A percentile compares a stretch with the other conserved stretches of the same genome.
Evolutionary conservation across 2,888 invertebrate species (phyloP).

Genomic region (Sinotaia quadrata): DNA sequence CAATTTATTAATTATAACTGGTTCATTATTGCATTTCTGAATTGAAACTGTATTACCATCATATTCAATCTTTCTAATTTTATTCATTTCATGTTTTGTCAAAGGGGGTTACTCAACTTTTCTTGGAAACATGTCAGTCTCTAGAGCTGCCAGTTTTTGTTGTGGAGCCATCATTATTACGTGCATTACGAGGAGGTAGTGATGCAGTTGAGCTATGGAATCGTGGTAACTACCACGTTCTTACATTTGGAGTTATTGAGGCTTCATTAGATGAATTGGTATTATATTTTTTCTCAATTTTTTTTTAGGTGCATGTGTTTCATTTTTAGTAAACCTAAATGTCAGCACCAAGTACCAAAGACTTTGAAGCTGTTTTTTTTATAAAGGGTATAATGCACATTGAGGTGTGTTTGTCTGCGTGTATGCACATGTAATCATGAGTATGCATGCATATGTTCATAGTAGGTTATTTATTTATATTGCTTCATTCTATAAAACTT

Average conservation of each 20-base stretch:
- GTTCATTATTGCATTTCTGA: no score
- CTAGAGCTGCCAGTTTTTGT: constrained; percentile 49
- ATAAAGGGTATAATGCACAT: no score
- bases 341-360: neutral
- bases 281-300: neutral
- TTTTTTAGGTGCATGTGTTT: constrained; percentile 1
- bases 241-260: constrained; percentile 48
- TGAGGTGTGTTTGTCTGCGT: no score
- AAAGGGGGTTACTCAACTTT: constrained; percentile 40
- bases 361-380: no score
- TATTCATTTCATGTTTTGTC: constrained; percentile 3
- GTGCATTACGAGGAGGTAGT: constrained; percentile 35
- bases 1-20: no score
- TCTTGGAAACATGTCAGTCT: constrained; percentile 35
- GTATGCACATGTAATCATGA: no score
- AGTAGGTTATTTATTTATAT: no score
- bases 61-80: no score
- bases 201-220: constrained; percentile 32
- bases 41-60: no score
- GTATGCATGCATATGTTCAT: no score
- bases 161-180: constrained; percentile 53
- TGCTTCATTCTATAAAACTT: no score
- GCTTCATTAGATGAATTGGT: constrained; percentile 42
- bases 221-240: constrained; percentile 28
- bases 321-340: neutral